These are phyloP conservation scores for Pseudolycoriella hygida DNA, from an alignment of 2,888 invertebrate genomes.

Conservation along the genomic window DNA sequence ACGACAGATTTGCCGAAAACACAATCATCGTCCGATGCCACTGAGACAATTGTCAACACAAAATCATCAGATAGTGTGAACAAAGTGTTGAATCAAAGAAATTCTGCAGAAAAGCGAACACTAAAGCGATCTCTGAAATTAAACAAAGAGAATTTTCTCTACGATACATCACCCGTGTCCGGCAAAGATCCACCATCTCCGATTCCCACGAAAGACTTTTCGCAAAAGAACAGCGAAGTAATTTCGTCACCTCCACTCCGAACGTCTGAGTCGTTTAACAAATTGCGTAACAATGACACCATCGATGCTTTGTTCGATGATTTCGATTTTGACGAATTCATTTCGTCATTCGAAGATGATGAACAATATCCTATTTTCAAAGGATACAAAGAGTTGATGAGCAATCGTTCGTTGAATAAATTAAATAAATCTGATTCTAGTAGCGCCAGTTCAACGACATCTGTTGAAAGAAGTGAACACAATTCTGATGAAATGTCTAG, in stretches of 20 bases:
- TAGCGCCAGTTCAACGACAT: background rate
- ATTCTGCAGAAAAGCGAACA: constrained; percentile 14
- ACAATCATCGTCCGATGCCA: constrained; percentile 20
- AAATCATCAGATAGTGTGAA: constrained; percentile 10
- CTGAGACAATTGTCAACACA: background rate
- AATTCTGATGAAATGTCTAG: constrained; percentile 3
- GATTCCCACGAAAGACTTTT: constrained; percentile 12
- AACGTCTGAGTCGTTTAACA: constrained; percentile 18
- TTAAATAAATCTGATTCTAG: background rate
- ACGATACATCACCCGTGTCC: constrained; percentile 19
- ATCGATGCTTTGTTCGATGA: constrained; percentile 40
- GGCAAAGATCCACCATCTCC: too few species aligned
- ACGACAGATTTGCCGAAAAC: constrained; percentile 22
- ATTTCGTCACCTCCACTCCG: constrained; percentile 9
- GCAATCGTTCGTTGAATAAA: constrained; percentile 20
- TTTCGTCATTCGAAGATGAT: constrained; percentile 49
- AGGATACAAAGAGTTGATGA: constrained; percentile 27
- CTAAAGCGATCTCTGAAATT: constrained; percentile 27
- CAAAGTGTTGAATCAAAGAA: constrained; percentile 9
- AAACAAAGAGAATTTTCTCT: constrained; percentile 27
- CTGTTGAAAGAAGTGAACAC: background rate
- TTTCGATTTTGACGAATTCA: constrained; percentile 44
- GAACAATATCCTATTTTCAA: constrained; percentile 31
- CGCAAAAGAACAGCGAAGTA: background rate
- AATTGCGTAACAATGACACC: constrained; percentile 15